These are phyloP conservation scores for Micropoecilia bifurca DNA, from an alignment of 2,797 vertebrate species.

Conservation along the genomic window DNA sequence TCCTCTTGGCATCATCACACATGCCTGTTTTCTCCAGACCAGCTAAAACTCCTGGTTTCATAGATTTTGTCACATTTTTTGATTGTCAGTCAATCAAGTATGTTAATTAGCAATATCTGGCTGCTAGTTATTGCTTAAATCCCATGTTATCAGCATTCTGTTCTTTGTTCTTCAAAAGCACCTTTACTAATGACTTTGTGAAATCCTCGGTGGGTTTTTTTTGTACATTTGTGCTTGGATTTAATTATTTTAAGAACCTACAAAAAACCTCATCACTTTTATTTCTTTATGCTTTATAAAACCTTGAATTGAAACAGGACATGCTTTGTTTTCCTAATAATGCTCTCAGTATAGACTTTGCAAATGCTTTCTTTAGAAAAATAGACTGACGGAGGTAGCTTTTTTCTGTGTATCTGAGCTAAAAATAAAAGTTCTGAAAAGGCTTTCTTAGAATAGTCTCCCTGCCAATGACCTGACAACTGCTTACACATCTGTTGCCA, in stretches of 20 bases:
- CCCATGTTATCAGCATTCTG: no score
- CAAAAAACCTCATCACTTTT: neutral
- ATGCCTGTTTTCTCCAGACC: neutral
- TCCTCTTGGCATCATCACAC: neutral
- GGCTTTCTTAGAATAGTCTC: slow-evolving; percentile 12
- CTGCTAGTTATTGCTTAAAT: neutral
- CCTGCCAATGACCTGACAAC: slow-evolving; percentile 27
- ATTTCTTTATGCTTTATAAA: neutral
- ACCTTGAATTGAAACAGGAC: neutral
- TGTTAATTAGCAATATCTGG: neutral
- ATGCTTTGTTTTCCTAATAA: neutral
- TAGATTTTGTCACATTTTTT: neutral
- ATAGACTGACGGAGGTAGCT: neutral
- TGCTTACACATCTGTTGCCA: slow-evolving; percentile 39
- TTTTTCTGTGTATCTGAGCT: neutral
- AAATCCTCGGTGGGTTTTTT: neutral
- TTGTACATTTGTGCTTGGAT: neutral
- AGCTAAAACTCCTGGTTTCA: neutral
- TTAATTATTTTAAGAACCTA: neutral
- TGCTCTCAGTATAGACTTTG: neutral
- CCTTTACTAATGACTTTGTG: neutral
- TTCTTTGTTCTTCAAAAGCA: neutral
- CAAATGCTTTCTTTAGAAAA: neutral
- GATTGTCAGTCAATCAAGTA: neutral
- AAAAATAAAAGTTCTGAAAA: slow-evolving; percentile 9